Evolutionary conservation across 1,140 invertebrate species (phyloP), one percentile per base, ranked within the genome.

Genomic region (Nasonia vitripennis): DNA sequence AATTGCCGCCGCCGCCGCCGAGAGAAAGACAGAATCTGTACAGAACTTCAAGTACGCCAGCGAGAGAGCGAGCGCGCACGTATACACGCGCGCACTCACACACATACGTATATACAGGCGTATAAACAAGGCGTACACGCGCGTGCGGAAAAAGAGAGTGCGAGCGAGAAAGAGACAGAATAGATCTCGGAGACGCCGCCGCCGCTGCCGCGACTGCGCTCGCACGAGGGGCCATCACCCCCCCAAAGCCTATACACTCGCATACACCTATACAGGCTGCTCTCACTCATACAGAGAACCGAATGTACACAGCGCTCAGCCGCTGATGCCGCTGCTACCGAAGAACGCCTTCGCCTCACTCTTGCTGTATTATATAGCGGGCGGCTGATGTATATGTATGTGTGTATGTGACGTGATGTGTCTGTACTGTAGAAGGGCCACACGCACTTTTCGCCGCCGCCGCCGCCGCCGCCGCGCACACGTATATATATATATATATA

Each of bases 181-280:
- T 70, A 73, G 77, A 79, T 84, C 77, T 84, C 67, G 48, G 83
- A 84, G 83, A 84, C 75, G 83, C 83, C 83, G 67, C 23, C 73
- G n/a, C 9, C 41, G 41, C 41, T n/a, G 55, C 71, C 71, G 77
- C 77, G 77, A 79, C 83, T 79, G 83, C 82, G 83, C 84, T 85
- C 51, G 55, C 83, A 84, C 68, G 78, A 85, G 83, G 83, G 83
- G 83, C 78, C 83, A 79, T 85, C 83, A 84, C 77, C 83, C 83
- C 82, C 82, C 74, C 82, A 51, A 62, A 77, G 73, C 48, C 80
- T 68, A 51, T 51, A 51, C 55, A 20, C 17, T 7, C 17, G 1
- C 27, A 62, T n/a, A 62, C 17, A 62, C 55, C 6, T n/a, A 62
- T 20, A 20, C 20, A n/a, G 1, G n/a, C 6, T 27, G 27, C 68